A percentile compares a stretch with the other conserved stretches of the same genome.
Evolutionary conservation across 2,113 vertebrate genomes (phyloP).

Genomic region (Rhynchomys soricoides): DNA sequence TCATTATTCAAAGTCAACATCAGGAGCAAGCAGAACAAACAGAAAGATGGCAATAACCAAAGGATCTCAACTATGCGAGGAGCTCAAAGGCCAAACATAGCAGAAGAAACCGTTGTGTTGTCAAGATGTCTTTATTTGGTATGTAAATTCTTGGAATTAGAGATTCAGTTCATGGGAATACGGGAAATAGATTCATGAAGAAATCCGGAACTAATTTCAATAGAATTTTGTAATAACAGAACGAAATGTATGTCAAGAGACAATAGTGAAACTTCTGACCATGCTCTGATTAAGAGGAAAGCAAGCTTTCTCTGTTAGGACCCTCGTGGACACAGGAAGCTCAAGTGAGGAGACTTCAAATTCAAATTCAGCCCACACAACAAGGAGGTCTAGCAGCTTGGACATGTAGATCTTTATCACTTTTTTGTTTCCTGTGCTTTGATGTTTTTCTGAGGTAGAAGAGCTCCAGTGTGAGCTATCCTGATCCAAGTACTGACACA

Average conservation of each 20-base stretch:
- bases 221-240: constrained; percentile 39
- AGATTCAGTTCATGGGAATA: neutral
- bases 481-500: neutral
- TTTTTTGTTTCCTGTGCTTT: constrained; percentile 35
- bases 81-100: neutral
- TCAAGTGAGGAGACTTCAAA: constrained; percentile 28
- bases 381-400: constrained; percentile 38
- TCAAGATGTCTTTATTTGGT: neutral
- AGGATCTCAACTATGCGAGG: neutral
- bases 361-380: constrained; percentile 26
- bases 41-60: neutral
- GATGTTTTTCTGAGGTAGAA: constrained; percentile 48
- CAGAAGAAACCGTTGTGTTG: neutral
- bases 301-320: constrained; percentile 7
- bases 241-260: neutral
- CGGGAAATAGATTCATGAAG: neutral
- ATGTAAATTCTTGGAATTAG: neutral
- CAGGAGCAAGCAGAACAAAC: neutral
- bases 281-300: neutral
- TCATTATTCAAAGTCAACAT: neutral
- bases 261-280: constrained; percentile 47
- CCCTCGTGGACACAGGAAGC: neutral
- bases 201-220: constrained; percentile 58
- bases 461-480: constrained; percentile 30
- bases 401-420: neutral